Base-by-base conservation (phyloP, 2,888 invertebrate genomes). In the Cephus pygmeus region DNA sequence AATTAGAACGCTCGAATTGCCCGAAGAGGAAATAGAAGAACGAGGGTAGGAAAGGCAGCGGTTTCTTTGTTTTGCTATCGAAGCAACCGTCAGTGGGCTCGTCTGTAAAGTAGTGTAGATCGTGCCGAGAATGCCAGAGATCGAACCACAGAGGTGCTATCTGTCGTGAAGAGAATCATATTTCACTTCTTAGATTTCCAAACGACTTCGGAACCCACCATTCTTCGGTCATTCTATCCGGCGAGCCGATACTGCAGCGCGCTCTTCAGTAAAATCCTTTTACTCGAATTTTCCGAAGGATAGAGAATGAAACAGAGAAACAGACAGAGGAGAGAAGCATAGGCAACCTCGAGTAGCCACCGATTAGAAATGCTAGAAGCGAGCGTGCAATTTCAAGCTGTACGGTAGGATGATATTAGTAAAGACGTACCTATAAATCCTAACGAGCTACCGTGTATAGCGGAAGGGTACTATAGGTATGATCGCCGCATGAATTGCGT, bases 31-130 rank as follows among this genome's bases (percentile, higher is more conserved):
- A 71, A 56, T 23, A 56, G 23, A 56, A 15, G 23, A 56, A 56
- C 23, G 56, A 56, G 23, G 56, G 23, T 56, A 56, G 56, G 23
- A 23, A 35, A 35, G 35, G 12, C 3, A 35, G 23, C 56, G 69
- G 75, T 75, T 73, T 79, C 77, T 81, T 81, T 77, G 77, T 77
- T 80, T 80, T 80, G 36, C 56, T 77, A 80, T 81, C 79, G 77
- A 56, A 77, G 15, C 34, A 77, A 79, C 71, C 73, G 80, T 77
- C 75, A 76, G 73, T 69, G 77, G 76, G 75, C 69, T 69, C 73
- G 76, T 79, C 36, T 73, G 77, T 77, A 79, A 77, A 78, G 78
- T 76, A 78, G 78, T 80, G 73, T 34, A 71, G 73, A 81, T 80
- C 81, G 79, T 81, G 81, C 76, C 76, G 75, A 35, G 77, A 81